phyloP scores from a whole-genome alignment of 1,140 invertebrate genomes.

The Coelopa frigida region DNA sequence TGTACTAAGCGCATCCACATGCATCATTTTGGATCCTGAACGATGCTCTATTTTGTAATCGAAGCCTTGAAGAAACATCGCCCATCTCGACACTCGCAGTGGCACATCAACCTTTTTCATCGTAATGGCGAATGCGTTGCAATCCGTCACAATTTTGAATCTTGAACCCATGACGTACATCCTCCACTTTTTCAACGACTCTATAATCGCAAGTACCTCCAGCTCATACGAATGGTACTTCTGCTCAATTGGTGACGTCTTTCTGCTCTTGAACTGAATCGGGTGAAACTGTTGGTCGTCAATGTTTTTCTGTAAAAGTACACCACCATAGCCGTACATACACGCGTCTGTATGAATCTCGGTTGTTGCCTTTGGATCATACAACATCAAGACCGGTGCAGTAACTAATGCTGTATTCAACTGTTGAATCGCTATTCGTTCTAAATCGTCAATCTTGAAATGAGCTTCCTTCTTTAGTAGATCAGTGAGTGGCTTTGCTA shows the following conservation, averaged over 20 bases:
- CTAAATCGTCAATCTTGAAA: constrained; percentile 1
- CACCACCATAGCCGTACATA: constrained; percentile 18
- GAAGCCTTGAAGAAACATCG: constrained; percentile 22
- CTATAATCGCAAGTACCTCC: constrained; percentile 22
- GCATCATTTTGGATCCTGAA: constrained; percentile 18
- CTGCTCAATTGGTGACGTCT: constrained; percentile 21
- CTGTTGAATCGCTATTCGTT: background rate
- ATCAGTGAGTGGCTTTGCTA: constrained; percentile 11
- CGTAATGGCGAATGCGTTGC: constrained; percentile 29
- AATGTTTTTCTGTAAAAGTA: constrained; percentile 20
- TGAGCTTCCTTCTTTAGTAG: constrained; percentile 7
- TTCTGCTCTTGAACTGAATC: constrained; percentile 24
- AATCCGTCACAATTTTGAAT: constrained; percentile 20
- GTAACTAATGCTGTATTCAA: constrained; percentile 21
- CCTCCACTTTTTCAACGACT: constrained; percentile 20
- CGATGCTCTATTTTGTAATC: constrained; percentile 23
- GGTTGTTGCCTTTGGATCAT: constrained; percentile 7
- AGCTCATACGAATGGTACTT: constrained; percentile 28
- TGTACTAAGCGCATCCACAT: constrained; percentile 24
- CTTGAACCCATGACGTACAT: constrained; percentile 10
- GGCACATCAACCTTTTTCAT: constrained; percentile 17
- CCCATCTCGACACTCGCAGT: constrained; percentile 17
- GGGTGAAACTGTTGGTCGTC: constrained; percentile 16
- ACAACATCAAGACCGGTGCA: constrained; percentile 28
- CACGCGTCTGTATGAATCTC: constrained; percentile 27